Evolutionary conservation across 1,140 invertebrate genomes (phyloP).

Genomic region (Trichogramma pretiosum): DNA sequence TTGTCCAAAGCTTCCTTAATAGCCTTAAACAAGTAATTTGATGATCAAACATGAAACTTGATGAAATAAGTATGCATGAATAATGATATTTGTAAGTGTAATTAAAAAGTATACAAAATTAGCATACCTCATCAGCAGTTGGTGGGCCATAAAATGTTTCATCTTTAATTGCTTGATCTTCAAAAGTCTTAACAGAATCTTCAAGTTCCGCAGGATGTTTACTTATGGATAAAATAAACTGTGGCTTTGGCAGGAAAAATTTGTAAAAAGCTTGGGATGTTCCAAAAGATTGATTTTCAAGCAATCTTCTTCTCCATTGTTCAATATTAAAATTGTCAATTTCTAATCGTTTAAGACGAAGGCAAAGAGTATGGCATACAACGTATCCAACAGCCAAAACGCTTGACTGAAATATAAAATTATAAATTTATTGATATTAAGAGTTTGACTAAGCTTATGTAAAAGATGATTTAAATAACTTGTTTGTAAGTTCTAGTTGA

Average conservation of each 20-base stretch:
- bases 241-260: constrained; percentile 21
- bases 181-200: neutral
- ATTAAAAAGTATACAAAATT: neutral
- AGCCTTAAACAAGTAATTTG: constrained; percentile 21
- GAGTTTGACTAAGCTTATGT: neutral
- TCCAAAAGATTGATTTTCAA: constrained; percentile 11
- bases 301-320: constrained; percentile 14
- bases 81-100: neutral
- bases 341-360: constrained; percentile 18
- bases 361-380: constrained; percentile 25
- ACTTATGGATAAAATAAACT: constrained; percentile 24
- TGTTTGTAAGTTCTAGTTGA: neutral
- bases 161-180: constrained; percentile 1
- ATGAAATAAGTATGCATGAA: constrained; percentile 1
- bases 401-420: constrained; percentile 24
- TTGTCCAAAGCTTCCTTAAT: constrained; percentile 28
- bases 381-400: constrained; percentile 26
- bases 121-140: constrained; percentile 33
- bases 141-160: constrained; percentile 25
- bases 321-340: constrained; percentile 10
- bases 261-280: constrained; percentile 19
- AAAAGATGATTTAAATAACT: neutral
- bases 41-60: neutral
- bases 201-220: constrained; percentile 7
- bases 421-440: neutral